Evolutionary conservation across 2,888 invertebrate species (phyloP).

Genomic region (Congeria kusceri): DNA sequence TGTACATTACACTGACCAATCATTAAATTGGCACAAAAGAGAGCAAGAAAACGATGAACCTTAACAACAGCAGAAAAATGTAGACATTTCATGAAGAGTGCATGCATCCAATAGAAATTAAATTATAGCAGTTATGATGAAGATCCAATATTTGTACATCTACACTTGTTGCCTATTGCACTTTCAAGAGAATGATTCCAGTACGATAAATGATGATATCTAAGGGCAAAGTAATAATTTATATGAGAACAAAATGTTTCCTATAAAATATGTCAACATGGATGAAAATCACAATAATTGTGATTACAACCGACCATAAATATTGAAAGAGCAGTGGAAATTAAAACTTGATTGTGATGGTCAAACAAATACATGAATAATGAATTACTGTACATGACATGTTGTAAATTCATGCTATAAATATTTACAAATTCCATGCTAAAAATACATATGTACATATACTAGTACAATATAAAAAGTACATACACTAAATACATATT

Average conservation of each 20-base stretch:
- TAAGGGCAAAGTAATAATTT: not conserved
- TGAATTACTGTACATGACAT: not conserved
- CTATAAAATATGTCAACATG: constrained; percentile 19
- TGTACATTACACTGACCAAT: too few species aligned
- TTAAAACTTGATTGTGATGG: constrained; percentile 10
- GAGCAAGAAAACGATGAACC: too few species aligned
- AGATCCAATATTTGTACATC: constrained; percentile 7
- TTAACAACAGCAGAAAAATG: not conserved
- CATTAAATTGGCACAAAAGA: too few species aligned
- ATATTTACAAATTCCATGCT: too few species aligned
- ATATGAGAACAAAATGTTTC: not conserved
- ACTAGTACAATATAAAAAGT: too few species aligned
- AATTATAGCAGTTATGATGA: not conserved
- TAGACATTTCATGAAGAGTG: constrained; percentile 31
- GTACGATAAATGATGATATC: too few species aligned
- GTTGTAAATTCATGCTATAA: too few species aligned
- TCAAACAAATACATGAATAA: constrained; percentile 6
- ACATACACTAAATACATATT: too few species aligned
- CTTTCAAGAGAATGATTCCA: constrained; percentile 22
- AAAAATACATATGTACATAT: too few species aligned
- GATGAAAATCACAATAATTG: constrained; percentile 17
- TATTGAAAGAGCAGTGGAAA: constrained; percentile 26
- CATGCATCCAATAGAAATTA: constrained; percentile 27
- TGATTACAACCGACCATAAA: constrained; percentile 29
- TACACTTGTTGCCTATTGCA: constrained; percentile 37